Percentiles rank a stretch among this genome's conserved stretches.
Conservation (phyloP, 2,113 vertebrate genomes). For the Bubo scandiacus region DNA sequence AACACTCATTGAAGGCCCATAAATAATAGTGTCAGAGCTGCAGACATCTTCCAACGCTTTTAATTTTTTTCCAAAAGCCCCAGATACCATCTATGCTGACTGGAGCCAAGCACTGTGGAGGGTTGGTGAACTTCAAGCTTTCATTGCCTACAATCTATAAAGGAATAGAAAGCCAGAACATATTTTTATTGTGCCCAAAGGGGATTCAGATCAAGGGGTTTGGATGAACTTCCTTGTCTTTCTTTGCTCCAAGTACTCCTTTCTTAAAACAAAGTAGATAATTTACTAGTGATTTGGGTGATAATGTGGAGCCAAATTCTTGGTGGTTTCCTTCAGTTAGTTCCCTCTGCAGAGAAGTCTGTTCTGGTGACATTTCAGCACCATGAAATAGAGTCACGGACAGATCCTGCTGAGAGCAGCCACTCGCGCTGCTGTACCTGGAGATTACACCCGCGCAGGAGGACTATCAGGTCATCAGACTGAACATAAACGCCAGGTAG, state of each 20-base stretch:
- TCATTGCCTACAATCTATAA: background rate
- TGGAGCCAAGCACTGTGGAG: background rate
- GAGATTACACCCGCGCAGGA: background rate
- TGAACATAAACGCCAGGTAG: background rate
- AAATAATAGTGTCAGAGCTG: background rate
- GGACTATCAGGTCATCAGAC: fast-evolving
- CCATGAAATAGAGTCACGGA: background rate
- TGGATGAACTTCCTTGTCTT: conserved; percentile 7
- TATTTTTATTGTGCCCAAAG: conserved; percentile 25
- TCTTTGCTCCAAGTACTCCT: background rate
- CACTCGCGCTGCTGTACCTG: background rate
- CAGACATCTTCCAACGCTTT: background rate
- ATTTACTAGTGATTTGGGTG: background rate
- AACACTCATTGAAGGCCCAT: background rate
- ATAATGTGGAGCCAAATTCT: background rate
- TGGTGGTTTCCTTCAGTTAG: conserved; percentile 8
- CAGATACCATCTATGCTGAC: background rate
- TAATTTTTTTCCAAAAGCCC: background rate
- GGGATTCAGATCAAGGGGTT: background rate
- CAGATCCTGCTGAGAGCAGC: background rate
- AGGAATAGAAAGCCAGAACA: background rate
- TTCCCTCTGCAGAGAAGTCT: background rate
- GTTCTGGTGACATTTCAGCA: background rate
- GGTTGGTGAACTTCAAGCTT: background rate
- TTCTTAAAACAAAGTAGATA: background rate